These are phyloP conservation scores for Gonioctena quinquepunctata DNA, from an alignment of 1,140 invertebrate species.

Conservation along the genomic window DNA sequence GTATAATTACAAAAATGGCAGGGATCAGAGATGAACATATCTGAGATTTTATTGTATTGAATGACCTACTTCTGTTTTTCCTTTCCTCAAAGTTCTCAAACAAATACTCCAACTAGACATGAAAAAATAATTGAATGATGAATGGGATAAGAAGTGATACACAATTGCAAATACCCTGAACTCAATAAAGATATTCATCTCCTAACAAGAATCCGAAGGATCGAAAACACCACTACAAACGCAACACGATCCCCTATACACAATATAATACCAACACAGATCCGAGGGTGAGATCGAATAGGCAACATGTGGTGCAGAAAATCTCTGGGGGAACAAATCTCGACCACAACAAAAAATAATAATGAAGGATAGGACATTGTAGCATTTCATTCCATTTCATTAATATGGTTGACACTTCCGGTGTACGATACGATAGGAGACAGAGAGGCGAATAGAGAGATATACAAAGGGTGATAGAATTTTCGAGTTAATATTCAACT, in stretches of 20 bases:
- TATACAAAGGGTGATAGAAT: not conserved
- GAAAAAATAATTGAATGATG: too few relatives aligned
- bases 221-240: not conserved
- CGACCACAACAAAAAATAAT: slow-evolving; percentile 13
- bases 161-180: too few relatives aligned
- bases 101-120: too few relatives aligned
- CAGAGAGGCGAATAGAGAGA: too few relatives aligned
- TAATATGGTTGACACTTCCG: slow-evolving; percentile 4
- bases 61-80: too few relatives aligned
- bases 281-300: slow-evolving; percentile 1
- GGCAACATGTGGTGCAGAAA: slow-evolving; percentile 13
- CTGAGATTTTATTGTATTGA: too few relatives aligned
- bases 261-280: not conserved
- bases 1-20: too few relatives aligned
- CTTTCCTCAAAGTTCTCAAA: too few relatives aligned
- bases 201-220: not conserved
- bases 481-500: not conserved
- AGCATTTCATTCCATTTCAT: not conserved
- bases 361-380: not conserved
- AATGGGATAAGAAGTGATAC: too few relatives aligned
- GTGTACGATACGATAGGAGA: not conserved
- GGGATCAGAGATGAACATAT: too few relatives aligned
- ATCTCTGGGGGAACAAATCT: not conserved
- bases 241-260: not conserved
- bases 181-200: not conserved